A percentile compares a stretch with the other conserved stretches of the same genome.
Evolutionary conservation across 2,113 vertebrate species (phyloP).

Genomic region (Empidonax alnorum): DNA sequence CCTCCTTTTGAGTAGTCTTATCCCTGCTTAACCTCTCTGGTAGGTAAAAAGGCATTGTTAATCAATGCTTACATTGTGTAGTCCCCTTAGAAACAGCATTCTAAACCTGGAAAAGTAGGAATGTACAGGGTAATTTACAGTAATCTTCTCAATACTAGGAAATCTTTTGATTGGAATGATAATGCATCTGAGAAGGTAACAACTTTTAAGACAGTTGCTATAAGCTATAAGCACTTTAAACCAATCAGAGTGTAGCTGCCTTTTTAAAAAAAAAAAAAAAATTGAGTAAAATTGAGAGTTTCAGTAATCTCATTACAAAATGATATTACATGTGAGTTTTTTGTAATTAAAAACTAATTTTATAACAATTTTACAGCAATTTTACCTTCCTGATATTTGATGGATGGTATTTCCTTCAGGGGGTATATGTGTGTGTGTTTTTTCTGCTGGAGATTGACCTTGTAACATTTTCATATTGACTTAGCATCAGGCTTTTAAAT

Average conservation of each 20-base stretch:
- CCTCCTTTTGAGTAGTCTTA: slow-evolving; percentile 53
- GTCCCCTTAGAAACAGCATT: slow-evolving; percentile 66
- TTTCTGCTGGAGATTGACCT: neutral
- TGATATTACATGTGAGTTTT: neutral
- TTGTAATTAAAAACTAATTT: neutral
- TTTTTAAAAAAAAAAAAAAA: neutral
- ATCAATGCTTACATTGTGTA: slow-evolving; percentile 66
- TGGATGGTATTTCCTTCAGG: neutral
- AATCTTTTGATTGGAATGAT: slow-evolving; percentile 53
- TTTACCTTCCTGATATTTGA: neutral
- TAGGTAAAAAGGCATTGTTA: slow-evolving; percentile 74
- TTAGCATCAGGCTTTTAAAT: neutral
- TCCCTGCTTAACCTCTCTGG: slow-evolving; percentile 59
- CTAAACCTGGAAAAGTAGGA: slow-evolving; percentile 61
- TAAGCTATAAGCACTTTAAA: neutral
- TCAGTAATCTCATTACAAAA: neutral
- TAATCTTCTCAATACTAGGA: slow-evolving; percentile 58
- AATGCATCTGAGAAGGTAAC: slow-evolving; percentile 24
- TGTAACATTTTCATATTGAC: neutral
- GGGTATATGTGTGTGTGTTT: neutral
- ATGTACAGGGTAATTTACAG: slow-evolving; percentile 54
- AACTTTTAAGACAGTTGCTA: slow-evolving; percentile 5
- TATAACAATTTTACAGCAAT: neutral
- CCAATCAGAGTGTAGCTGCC: neutral
- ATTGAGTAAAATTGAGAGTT: neutral